Evolutionary conservation across 2,888 invertebrate genomes (phyloP), one percentile per base, ranked within the genome.

Genomic region (Drosophila sordidapex): DNA sequence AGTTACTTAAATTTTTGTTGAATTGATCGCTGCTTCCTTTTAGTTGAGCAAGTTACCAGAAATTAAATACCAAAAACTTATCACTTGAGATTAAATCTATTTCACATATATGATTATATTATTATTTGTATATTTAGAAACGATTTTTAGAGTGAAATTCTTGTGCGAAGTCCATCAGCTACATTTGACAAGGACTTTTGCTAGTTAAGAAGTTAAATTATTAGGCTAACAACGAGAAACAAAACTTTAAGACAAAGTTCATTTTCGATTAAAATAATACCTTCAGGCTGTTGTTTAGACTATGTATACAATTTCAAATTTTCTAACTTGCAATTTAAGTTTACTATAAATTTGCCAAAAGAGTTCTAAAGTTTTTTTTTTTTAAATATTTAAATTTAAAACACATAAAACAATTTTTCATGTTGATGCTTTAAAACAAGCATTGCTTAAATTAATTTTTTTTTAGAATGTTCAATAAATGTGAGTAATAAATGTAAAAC

Each of bases 401-500:
- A 15, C 15, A 25, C 46, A 46, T 46, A 15, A 2, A 15, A 25
- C 25, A 25, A 25, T 25, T 25, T 25, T 25, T 25, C 25, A 25
- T 25, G 2, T 25, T 25, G 25, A 25, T 25, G 25, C 25, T 25
- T 25, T 2, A 25, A 25, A 25, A 25, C 25, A 25, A 25, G 25
- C 25, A 2, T 25, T 25, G 25, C 25, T 25, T 25, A 25, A 25
- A 25, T 25, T 25, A 25, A 2, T 2, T 25, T 25, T 56, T 56
- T 48, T 36, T 33, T 11, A 29, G 18, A 21, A 62, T 62, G 62
- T 62, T 54, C 31, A 35, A 35, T 54, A 40, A 49, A 58, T 58
- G 25, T 66, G 29, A 21, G 33, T 59, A 53, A 60, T 62, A 43
- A 62, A 52, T 63, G 36, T 15, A 10, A 33, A 46, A 56, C 35